Conservation (phyloP, 1,140 invertebrate species). For the Pygmarrhopalites habei region DNA sequence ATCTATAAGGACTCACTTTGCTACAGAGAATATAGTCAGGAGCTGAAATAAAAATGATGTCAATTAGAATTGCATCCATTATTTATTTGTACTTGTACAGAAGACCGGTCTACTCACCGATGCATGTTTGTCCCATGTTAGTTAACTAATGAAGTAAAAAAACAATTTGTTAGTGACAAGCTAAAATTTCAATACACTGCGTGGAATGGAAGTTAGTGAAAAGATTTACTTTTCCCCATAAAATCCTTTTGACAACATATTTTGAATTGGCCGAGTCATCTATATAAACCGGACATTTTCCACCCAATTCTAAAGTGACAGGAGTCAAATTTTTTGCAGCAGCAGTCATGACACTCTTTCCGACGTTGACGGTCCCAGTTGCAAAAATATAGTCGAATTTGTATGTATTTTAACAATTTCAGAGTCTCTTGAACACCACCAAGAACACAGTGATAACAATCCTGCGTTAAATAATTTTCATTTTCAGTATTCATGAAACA, state of each 20-base stretch:
- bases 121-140: not conserved
- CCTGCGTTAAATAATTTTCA: not conserved
- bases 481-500: too few species aligned
- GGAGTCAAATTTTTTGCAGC: slow-evolving; percentile 58
- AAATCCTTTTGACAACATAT: slow-evolving; percentile 65
- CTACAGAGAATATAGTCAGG: slow-evolving; percentile 48
- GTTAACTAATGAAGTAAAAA: slow-evolving; percentile 27
- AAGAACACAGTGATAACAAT: too few species aligned
- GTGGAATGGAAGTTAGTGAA: not conserved
- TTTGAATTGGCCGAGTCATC: slow-evolving; percentile 67
- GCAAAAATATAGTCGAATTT: slow-evolving; percentile 60
- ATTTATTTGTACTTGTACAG: not conserved
- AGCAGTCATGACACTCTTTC: slow-evolving; percentile 52
- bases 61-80: not conserved
- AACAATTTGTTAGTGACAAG: not conserved
- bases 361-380: slow-evolving; percentile 53
- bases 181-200: not conserved
- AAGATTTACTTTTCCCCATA: slow-evolving; percentile 94
- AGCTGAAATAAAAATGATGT: not conserved
- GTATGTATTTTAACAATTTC: too few species aligned
- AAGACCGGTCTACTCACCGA: not conserved
- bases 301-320: slow-evolving; percentile 52
- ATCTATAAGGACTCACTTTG: slow-evolving; percentile 27
- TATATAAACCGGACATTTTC: slow-evolving; percentile 66
- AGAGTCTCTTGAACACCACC: too few species aligned